A percentile compares a stretch with the other conserved stretches of the same genome.
These are phyloP conservation scores for Pomacea maculata DNA, from an alignment of 1,140 invertebrate genomes.

Conservation along the genomic window DNA sequence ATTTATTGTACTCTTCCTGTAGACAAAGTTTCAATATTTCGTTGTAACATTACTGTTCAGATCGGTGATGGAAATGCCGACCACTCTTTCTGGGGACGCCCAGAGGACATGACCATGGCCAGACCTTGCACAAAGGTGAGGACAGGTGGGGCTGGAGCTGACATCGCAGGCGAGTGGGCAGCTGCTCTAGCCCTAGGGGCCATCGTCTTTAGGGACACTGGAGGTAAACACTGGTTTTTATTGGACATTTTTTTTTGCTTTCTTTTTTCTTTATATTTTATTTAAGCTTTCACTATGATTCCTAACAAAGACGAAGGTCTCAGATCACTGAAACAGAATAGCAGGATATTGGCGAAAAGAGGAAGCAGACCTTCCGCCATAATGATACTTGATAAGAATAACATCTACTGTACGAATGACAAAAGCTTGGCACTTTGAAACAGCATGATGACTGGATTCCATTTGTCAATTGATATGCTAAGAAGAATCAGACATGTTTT, in stretches of 20 bases:
- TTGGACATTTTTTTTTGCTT: neutral
- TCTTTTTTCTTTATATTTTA: neutral
- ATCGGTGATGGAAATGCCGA: constrained; percentile 52
- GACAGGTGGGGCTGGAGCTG: constrained; percentile 69
- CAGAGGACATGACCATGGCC: constrained; percentile 71
- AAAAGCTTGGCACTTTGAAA: neutral
- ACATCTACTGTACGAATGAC: neutral
- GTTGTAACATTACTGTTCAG: constrained; percentile 33
- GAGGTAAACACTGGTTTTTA: constrained; percentile 58
- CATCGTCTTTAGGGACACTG: constrained; percentile 66
- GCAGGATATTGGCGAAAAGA: neutral
- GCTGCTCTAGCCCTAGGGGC: constrained; percentile 70
- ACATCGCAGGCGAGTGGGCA: constrained; percentile 73
- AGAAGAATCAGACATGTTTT: neutral
- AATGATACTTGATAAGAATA: neutral
- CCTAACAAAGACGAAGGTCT: neutral
- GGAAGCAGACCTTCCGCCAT: neutral
- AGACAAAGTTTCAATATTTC: neutral
- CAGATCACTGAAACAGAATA: neutral
- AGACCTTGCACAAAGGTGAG: constrained; percentile 73
- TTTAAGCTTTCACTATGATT: neutral
- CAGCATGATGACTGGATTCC: neutral
- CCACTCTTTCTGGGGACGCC: constrained; percentile 48
- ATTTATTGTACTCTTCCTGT: neutral
- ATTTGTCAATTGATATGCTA: neutral